These are phyloP conservation scores for Oeneis ivallda DNA, from an alignment of 2,888 invertebrate genomes.

Conservation along the genomic window DNA sequence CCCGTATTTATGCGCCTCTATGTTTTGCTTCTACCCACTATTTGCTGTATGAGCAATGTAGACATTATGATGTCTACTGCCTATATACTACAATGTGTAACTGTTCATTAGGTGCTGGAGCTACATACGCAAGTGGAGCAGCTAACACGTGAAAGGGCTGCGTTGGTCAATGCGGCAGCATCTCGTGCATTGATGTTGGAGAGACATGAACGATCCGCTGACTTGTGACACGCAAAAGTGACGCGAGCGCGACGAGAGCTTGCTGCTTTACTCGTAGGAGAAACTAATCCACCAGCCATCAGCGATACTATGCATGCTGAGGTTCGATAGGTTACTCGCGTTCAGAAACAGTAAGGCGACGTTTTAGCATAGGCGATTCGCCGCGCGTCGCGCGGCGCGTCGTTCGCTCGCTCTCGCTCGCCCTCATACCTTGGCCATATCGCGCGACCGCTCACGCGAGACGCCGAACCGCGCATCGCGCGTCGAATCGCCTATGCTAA, in stretches of 20 bases:
- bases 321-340: constrained; percentile 41
- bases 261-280: constrained; percentile 53
- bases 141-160: constrained; percentile 62
- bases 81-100: neutral
- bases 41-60: no score
- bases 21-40: no score
- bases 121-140: constrained; percentile 68
- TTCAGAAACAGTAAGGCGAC: neutral
- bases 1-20: no score
- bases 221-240: constrained; percentile 62
- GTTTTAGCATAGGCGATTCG: no score
- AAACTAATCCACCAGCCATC: constrained; percentile 47
- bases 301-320: constrained; percentile 49
- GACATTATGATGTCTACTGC: no score
- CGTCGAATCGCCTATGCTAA: no score
- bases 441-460: no score
- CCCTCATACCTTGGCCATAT: no score
- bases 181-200: constrained; percentile 72
- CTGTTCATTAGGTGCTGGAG: constrained; percentile 55
- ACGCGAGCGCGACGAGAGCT: constrained; percentile 62
- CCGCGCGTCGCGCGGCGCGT: no score
- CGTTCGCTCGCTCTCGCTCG: no score
- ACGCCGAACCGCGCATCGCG: no score
- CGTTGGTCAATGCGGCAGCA: constrained; percentile 65
- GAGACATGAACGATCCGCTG: constrained; percentile 69